Evolutionary conservation across 2,113 vertebrate species (phyloP), one percentile per base, ranked within the genome.

Genomic region (Rhinogobius similis): DNA sequence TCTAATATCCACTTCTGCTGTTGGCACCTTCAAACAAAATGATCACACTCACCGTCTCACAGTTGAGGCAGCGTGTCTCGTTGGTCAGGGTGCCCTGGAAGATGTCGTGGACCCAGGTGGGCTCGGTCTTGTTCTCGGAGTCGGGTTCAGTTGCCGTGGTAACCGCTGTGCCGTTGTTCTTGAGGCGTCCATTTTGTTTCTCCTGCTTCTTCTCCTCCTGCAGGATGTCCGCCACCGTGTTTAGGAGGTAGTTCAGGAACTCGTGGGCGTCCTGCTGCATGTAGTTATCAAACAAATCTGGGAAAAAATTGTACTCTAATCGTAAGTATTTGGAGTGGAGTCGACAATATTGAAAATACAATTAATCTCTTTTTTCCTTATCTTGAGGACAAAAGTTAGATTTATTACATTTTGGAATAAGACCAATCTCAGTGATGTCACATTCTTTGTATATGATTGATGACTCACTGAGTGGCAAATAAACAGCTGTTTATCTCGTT

Each of bases 31-130:
- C 14, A 46, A 50, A n/a, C 3, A 18, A 48, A 10, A 20, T 16
- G 9, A 50, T 50, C 20, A 8, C 44, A 26, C 94, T 87, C 89
- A 99, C 97, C 67, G 97, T 99, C 93, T 99, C 97, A 91, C 97
- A 99, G 94, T 99, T 99, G 89, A 99, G 94, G 93, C 97, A 99
- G 90, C 97, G 95, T 1, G 97, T 99, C 92, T 98, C 97, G 59
- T 99, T 99, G 90, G 97, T 99, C 92, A 99, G 93, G 1, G 97
- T 99, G 86, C 97, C 97, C 90, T 99, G 97, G 94, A 99, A 99
- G 91, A 99, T 99, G 75, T 98, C 97, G 14, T 99, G 96, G 79
- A 99, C 97, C 97, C 97, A 99, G 18, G 96, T 97, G 87, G 96
- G 94, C 81, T 99, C 97, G 0, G 93, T 73, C 71, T 95, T 96